A percentile compares a stretch with the other conserved stretches of the same genome.
These are phyloP conservation scores for Parapsyche elsis DNA, from an alignment of 1,140 invertebrate species.

Conservation along the genomic window DNA sequence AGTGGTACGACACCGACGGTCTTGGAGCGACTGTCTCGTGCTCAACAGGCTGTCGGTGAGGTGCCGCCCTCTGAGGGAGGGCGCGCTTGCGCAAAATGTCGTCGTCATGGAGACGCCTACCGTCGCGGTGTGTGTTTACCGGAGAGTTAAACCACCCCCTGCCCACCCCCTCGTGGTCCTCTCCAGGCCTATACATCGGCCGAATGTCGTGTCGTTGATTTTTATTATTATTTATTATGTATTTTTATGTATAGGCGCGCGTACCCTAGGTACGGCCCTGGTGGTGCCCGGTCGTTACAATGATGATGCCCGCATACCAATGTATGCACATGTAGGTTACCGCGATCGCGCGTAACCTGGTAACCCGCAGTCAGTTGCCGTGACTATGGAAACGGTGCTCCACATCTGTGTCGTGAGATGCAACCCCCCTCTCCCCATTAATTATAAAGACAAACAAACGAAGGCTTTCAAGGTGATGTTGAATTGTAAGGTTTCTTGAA, in stretches of 20 bases:
- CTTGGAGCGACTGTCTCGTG: constrained; percentile 50
- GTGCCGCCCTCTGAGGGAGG: constrained; percentile 56
- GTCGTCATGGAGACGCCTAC: constrained; percentile 66
- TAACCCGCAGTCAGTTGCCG: constrained; percentile 41
- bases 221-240: no score
- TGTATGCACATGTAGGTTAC: no score
- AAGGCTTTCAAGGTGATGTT: no score
- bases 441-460: no score
- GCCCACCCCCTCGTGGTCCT: neutral
- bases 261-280: no score
- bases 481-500: no score
- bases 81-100: constrained; percentile 60
- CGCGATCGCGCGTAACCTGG: constrained; percentile 32
- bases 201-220: no score
- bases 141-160: constrained; percentile 26
- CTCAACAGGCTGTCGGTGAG: constrained; percentile 66
- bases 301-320: no score
- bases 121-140: constrained; percentile 53
- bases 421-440: neutral
- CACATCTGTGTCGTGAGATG: neutral
- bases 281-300: no score
- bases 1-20: constrained; percentile 52
- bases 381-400: neutral
- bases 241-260: no score
- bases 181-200: neutral